Conservation (phyloP, 2,797 vertebrate species). For the Enteromius treurensis region DNA sequence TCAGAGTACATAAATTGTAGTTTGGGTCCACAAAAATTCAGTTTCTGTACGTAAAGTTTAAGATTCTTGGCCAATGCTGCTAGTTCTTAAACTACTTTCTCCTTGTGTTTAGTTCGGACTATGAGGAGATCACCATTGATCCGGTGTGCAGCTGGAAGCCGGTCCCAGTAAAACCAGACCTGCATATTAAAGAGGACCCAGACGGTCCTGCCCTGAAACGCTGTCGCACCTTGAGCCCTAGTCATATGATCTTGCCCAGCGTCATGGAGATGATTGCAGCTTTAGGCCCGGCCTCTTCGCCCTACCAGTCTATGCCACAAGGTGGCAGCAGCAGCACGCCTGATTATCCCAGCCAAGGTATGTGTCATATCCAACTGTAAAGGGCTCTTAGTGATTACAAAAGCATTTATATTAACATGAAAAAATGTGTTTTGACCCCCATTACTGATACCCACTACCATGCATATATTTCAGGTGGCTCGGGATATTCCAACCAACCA, state of each 20-base stretch:
- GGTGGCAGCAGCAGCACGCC: constrained; percentile 74
- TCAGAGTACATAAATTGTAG: background rate
- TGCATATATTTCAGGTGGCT: constrained; percentile 70
- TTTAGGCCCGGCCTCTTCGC: constrained; percentile 84
- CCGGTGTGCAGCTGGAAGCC: constrained; percentile 95
- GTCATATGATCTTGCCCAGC: constrained; percentile 91
- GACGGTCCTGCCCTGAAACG: constrained; percentile 91
- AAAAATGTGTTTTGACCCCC: background rate
- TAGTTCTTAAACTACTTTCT: background rate
- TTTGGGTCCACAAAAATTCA: background rate
- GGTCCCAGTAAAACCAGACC: constrained; percentile 89
- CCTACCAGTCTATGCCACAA: constrained; percentile 78
- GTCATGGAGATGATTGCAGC: constrained; percentile 97
- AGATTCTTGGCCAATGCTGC: background rate
- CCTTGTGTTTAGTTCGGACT: constrained; percentile 81
- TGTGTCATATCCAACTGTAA: background rate
- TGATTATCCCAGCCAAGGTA: constrained; percentile 84
- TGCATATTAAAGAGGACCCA: constrained; percentile 91
- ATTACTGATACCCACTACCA: no score
- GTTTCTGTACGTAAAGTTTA: background rate
- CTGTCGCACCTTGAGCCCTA: constrained; percentile 92
- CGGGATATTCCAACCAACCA: constrained; percentile 82
- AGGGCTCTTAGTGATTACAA: background rate
- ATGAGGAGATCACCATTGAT: constrained; percentile 97
- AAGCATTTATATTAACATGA: background rate